Conservation (phyloP, 1,140 invertebrate genomes). For the Solenopsis invicta region DNA sequence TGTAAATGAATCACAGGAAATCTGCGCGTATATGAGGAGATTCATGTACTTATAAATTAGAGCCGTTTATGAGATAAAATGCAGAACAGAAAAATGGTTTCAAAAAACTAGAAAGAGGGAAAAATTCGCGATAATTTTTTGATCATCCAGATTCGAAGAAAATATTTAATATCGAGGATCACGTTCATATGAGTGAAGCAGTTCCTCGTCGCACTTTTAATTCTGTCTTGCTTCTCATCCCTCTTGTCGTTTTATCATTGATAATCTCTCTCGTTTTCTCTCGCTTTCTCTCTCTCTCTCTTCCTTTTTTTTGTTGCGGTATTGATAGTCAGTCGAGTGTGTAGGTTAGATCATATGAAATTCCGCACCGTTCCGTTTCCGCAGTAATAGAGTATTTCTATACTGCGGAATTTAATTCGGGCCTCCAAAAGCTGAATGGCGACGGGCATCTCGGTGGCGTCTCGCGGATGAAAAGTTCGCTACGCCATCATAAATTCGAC, state of each 20-base stretch:
- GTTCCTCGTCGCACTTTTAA: slow-evolving; percentile 27
- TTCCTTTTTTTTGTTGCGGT: slow-evolving; percentile 16
- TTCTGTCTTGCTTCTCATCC: slow-evolving; percentile 16
- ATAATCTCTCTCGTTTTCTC: not conserved
- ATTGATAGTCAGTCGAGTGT: slow-evolving; percentile 54
- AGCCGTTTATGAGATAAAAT: no score
- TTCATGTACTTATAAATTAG: not conserved
- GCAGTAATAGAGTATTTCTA: slow-evolving; percentile 62
- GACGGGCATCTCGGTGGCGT: slow-evolving; percentile 48
- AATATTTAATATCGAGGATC: slow-evolving; percentile 52
- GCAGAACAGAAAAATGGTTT: slow-evolving; percentile 12
- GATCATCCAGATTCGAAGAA: not conserved
- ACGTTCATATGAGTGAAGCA: not conserved
- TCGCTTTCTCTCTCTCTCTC: not conserved
- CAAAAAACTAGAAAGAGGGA: slow-evolving; percentile 12
- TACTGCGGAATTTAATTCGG: slow-evolving; percentile 67
- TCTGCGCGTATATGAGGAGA: not conserved
- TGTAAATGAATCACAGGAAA: not conserved
- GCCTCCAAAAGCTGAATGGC: slow-evolving; percentile 34
- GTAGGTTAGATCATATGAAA: slow-evolving; percentile 61
- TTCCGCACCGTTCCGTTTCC: slow-evolving; percentile 48
- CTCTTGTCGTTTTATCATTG: slow-evolving; percentile 18
- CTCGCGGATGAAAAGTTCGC: slow-evolving; percentile 66
- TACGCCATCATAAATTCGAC: slow-evolving; percentile 64
- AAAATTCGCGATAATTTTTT: slow-evolving; percentile 32